Evolutionary conservation across 2,888 invertebrate genomes (phyloP).

Genomic region (Antheraea assamensis): DNA sequence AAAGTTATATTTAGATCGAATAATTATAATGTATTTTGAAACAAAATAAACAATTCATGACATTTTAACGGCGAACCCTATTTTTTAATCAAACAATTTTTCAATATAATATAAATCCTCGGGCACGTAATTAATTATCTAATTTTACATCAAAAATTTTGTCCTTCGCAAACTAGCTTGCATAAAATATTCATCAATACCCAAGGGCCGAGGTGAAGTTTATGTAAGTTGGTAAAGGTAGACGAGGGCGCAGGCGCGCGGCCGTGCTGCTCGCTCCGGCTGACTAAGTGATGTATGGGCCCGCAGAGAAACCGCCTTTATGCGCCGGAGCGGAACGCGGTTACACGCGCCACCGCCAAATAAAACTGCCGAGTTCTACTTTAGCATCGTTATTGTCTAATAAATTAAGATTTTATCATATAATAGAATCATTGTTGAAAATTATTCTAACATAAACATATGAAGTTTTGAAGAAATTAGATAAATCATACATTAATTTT

Average conservation of each 20-base stretch:
- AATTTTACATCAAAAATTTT: neutral
- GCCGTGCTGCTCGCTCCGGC: conserved; percentile 32
- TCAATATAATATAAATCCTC: neutral
- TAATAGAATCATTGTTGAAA: too few species aligned
- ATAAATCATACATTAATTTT: too few species aligned
- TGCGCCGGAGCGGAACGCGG: conserved; percentile 45
- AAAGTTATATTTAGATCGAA: neutral
- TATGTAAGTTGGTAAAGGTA: conserved; percentile 36
- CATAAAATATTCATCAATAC: conserved; percentile 35
- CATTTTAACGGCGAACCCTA: neutral
- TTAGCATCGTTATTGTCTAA: neutral
- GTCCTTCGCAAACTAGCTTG: neutral
- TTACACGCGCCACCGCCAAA: conserved; percentile 36
- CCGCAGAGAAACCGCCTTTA: conserved; percentile 35
- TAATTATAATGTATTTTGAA: neutral
- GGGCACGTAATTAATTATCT: neutral
- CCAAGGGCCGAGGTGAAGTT: conserved; percentile 49
- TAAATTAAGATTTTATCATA: neutral
- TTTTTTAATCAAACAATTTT: neutral
- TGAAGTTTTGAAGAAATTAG: too few species aligned
- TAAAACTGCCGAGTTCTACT: conserved; percentile 26
- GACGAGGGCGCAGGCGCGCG: conserved; percentile 38
- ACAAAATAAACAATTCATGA: neutral
- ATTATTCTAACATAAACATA: too few species aligned
- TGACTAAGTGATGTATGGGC: conserved; percentile 50